These are phyloP conservation scores for Lepus timidus DNA, from an alignment of 2,113 vertebrate species.

Conservation along the genomic window DNA sequence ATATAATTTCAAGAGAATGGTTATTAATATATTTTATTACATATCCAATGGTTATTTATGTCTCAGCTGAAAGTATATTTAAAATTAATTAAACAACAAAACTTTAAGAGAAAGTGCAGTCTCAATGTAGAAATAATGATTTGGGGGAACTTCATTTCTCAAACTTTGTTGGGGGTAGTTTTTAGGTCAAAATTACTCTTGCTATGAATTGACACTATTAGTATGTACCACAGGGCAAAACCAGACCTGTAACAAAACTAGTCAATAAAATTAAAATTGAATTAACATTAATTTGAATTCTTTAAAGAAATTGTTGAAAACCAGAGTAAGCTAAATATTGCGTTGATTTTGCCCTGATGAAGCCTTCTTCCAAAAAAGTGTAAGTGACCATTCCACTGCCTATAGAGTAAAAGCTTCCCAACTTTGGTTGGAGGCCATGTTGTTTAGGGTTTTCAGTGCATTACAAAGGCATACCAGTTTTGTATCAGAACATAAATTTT, in stretches of 20 bases:
- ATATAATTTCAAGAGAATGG: constrained; percentile 3
- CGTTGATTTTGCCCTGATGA: neutral
- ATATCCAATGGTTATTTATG: neutral
- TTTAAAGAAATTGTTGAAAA: neutral
- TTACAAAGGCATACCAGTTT: neutral
- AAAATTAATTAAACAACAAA: constrained; percentile 6
- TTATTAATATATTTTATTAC: neutral
- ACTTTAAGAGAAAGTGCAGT: neutral
- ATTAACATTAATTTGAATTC: neutral
- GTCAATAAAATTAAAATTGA: constrained; percentile 6
- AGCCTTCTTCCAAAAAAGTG: neutral
- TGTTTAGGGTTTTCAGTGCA: neutral
- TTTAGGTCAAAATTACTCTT: neutral
- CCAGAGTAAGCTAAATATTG: neutral
- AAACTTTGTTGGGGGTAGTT: neutral
- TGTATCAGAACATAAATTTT: constrained; percentile 37
- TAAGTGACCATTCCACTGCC: neutral
- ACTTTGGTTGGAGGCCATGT: neutral
- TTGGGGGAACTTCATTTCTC: neutral
- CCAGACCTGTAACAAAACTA: neutral
- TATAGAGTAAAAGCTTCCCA: neutral
- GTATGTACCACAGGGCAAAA: neutral
- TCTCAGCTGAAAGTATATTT: neutral
- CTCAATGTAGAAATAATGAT: neutral
- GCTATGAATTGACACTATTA: neutral